Percentiles rank a stretch among this genome's conserved stretches.
phyloP scores from a whole-genome alignment of 2,113 vertebrate genomes.

The Gymnorhina tibicen region DNA sequence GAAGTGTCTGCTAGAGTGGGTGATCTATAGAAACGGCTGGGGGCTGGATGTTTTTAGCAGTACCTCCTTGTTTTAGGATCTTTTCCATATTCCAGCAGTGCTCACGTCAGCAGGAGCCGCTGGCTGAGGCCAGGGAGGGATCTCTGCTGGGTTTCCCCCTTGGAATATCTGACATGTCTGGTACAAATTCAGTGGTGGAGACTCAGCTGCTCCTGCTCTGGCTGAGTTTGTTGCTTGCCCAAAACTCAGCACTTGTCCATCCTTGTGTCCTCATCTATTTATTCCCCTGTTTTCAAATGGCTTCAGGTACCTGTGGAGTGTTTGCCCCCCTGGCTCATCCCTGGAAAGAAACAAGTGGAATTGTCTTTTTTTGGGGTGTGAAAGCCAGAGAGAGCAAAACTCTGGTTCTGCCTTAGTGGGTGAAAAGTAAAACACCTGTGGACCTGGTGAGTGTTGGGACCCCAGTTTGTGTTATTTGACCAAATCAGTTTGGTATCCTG shows the following conservation, averaged over 20 bases:
- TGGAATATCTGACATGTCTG: neutral
- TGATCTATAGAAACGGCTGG: rapidly evolving
- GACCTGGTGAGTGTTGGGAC: neutral
- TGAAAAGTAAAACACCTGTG: rapidly evolving
- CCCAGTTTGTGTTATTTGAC: neutral
- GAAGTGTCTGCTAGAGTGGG: neutral
- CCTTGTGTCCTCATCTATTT: neutral
- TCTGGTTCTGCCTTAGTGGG: neutral
- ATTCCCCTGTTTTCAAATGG: neutral
- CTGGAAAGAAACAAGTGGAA: neutral
- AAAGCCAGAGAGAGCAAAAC: neutral
- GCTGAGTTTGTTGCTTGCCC: neutral
- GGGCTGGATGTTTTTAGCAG: neutral
- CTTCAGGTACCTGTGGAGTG: neutral
- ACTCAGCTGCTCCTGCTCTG: neutral
- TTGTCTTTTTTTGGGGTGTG: too few relatives aligned
- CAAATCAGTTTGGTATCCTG: neutral
- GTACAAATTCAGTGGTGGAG: rapidly evolving
- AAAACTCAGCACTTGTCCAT: neutral
- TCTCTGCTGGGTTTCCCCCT: neutral
- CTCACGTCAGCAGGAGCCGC: rapidly evolving
- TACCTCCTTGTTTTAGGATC: neutral
- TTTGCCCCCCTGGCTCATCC: neutral
- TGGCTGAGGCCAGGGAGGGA: neutral
- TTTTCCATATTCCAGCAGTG: neutral